These are phyloP conservation scores for Pelusios castaneus DNA, from an alignment of 2,113 vertebrate species.

Conservation along the genomic window DNA sequence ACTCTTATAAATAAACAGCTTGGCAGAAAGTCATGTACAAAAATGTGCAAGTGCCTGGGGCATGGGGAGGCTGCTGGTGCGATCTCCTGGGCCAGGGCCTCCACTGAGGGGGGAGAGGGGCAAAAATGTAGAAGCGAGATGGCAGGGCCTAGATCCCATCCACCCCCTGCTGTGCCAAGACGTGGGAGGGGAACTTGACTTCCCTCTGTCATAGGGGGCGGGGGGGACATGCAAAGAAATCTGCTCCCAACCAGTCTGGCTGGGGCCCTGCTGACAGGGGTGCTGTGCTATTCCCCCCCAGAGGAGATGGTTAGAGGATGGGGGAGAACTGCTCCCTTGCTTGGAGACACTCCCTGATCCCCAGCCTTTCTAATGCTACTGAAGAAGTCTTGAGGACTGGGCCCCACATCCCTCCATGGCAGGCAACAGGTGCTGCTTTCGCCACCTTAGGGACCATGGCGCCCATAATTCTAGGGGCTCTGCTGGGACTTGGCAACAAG, in stretches of 20 bases:
- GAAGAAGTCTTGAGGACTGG: background rate
- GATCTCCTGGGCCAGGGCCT: background rate
- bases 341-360: background rate
- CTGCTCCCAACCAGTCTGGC: background rate
- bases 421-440: no score
- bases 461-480: no score
- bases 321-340: background rate
- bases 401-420: no score
- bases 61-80: background rate
- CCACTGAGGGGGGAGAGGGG: background rate
- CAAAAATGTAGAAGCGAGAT: accelerated
- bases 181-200: background rate
- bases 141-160: background rate
- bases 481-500: no score
- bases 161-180: background rate
- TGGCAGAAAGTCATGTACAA: background rate
- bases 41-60: background rate
- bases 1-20: constrained; percentile 24
- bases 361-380: background rate
- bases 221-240: background rate
- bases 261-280: no score
- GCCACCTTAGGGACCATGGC: no score
- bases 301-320: no score
- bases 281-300: no score
- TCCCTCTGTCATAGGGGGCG: background rate